Base-by-base conservation (phyloP, 2,113 vertebrate species). In the Onychostruthus taczanowskii region DNA sequence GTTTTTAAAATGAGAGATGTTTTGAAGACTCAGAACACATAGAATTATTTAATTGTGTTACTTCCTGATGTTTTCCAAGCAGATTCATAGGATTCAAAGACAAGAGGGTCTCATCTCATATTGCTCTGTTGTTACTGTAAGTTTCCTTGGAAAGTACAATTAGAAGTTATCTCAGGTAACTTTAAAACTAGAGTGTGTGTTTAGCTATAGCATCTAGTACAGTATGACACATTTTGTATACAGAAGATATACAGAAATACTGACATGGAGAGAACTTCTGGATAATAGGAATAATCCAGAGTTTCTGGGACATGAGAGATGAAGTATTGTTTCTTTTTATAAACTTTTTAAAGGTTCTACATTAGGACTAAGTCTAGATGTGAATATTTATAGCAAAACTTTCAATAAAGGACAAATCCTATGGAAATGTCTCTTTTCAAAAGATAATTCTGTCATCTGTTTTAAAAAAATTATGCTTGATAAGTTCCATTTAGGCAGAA, bases 401-500 rank as follows among this genome's bases (percentile, higher is more conserved):
- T 81, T 91, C n/a, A 84, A 35, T 3, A 73, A 16, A 55, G 3
- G 16, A 46, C 19, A 70, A 84, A 33, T 26, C 2, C 18, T 27
- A 17, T 0, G 2, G 67, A 79, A 70, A 46, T 47, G 0, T 13
- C 0, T 55, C 49, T 62, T 27, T 52, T 14, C 20, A 0, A 7
- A 46, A 59, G 50, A 62, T 55, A 23, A 44, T n/a, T 44, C 15
- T 61, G 7, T 86, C 31, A 61, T 61, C 13, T 84, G 3, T 44
- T 91, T 3, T 6, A 37, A 82, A 49, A 55, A 17, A 70, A 63
- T 11, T 53, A 16, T 18, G 6, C 76, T 84, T 74, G 3, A 63
- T 61, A 66, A 8, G 1, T 84, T 93, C 83, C 2, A 58, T 70
- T 78, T 67, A 77, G 46, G 24, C 4, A 84, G 11, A 67, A 93